Base-by-base conservation (phyloP, 2,888 invertebrate genomes). In the Trachelus iudaicus region DNA sequence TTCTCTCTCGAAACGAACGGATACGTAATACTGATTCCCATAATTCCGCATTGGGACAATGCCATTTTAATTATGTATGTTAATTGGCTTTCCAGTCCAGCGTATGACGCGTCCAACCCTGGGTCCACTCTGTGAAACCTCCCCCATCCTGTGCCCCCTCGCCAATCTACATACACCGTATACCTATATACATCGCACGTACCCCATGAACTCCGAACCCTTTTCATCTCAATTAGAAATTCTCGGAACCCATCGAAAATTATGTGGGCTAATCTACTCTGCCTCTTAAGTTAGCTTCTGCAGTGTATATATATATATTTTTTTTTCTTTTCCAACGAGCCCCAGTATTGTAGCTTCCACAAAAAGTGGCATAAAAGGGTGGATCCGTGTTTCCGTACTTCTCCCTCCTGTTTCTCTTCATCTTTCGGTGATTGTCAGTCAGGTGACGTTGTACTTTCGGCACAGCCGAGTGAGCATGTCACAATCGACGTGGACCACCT, bases 391-490 rank as follows among this genome's bases (percentile, higher is more conserved):
- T 84, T 81, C 23, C 2, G 23, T 56, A 56, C 23, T 23, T 23
- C 80, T 77, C 77, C 75, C 69, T 71, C 74, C 81, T 75, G 34
- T 40, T 69, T 56, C 56, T 76, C 74, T 76, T 84, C 83, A 83
- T 80, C 79, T 82, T 83, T 77, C 80, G 83, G 82, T 78, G 79
- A 81, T 81, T 85, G 80, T 77, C 76, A 15, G 40, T 40, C 40
- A 40, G 83, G 82, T 80, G 81, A 84, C 81, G 87, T 85, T 87
- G 87, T 89, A 87, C 87, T 87, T 87, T 87, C 86, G 80, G 83
- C 84, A 89, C 90, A 87, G 88, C 84, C 85, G 90, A 90, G 85
- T 86, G 90, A 89, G 87, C 91, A 91, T 88, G 91, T 91, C 91
- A 88, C 90, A 90, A 91, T 88, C 88, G 86, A 85, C 86, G 86